Conservation (phyloP, 2,888 invertebrate species). For the Amaurobius ferox region DNA sequence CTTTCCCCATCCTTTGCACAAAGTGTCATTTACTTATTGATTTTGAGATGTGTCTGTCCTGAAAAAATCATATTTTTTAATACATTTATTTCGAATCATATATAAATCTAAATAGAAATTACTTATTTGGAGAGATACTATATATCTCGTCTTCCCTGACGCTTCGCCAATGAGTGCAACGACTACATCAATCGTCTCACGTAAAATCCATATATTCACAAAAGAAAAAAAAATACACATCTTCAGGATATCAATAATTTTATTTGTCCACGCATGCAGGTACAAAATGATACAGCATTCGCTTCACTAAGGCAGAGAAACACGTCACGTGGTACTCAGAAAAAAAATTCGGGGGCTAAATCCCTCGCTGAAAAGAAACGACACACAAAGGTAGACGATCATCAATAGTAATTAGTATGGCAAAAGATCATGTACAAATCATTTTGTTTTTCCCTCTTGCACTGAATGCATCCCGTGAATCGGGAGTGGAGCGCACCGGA, state of each 20-base stretch:
- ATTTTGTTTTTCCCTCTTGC: neutral
- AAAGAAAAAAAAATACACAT: no score
- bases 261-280: slow-evolving; percentile 69
- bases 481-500: neutral
- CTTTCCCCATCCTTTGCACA: no score
- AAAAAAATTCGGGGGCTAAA: neutral
- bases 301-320: slow-evolving; percentile 67
- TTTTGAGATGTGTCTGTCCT: no score
- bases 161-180: no score
- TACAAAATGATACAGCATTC: slow-evolving; percentile 67
- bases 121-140: no score
- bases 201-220: no score
- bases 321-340: slow-evolving; percentile 20
- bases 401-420: neutral
- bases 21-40: no score
- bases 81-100: no score
- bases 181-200: no score
- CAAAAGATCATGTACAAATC: neutral
- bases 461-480: neutral
- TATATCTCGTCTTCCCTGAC: no score
- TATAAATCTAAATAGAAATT: no score
- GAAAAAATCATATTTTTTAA: no score
- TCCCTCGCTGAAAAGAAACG: slow-evolving; percentile 2
- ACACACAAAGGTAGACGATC: slow-evolving; percentile 1
- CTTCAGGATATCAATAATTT: slow-evolving; percentile 62